Conservation (phyloP, 1,140 invertebrate genomes). For the Apis dorsata region DNA sequence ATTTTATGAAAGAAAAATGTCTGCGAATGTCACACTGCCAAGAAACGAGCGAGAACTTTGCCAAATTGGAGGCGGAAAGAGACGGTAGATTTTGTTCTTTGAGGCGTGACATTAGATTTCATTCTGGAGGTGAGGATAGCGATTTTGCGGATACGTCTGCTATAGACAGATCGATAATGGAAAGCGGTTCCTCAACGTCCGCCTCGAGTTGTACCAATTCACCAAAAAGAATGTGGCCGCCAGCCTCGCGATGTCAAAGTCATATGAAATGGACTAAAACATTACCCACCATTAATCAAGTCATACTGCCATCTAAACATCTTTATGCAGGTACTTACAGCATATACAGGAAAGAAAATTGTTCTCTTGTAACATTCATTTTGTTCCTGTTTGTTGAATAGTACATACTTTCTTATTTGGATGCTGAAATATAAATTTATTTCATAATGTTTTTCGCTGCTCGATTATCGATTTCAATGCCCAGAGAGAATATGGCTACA, state of each 20-base stretch:
- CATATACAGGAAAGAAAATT: background rate
- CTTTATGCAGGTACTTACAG: constrained; percentile 73
- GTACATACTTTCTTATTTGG: background rate
- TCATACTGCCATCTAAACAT: constrained; percentile 74
- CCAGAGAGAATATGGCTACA: background rate
- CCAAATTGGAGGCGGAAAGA: constrained; percentile 71
- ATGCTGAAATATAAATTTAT: background rate
- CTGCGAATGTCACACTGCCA: constrained; percentile 58
- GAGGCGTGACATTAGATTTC: constrained; percentile 65
- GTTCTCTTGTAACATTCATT: background rate
- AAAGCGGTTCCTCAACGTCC: constrained; percentile 84
- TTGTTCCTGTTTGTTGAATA: constrained; percentile 14
- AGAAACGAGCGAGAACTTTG: constrained; percentile 70
- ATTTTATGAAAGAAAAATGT: constrained; percentile 67
- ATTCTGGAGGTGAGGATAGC: constrained; percentile 75
- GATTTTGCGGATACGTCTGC: constrained; percentile 71
- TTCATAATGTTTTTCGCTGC: background rate
- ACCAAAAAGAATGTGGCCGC: constrained; percentile 83
- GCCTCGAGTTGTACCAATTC: constrained; percentile 85
- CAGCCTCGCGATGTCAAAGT: constrained; percentile 76
- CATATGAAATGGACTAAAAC: constrained; percentile 77
- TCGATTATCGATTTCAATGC: constrained; percentile 8
- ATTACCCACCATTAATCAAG: constrained; percentile 75
- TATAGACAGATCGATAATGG: constrained; percentile 81
- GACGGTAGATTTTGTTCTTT: constrained; percentile 61